Base-by-base conservation (phyloP, 2,113 vertebrate species). In the Taurulus bubalis region DNA sequence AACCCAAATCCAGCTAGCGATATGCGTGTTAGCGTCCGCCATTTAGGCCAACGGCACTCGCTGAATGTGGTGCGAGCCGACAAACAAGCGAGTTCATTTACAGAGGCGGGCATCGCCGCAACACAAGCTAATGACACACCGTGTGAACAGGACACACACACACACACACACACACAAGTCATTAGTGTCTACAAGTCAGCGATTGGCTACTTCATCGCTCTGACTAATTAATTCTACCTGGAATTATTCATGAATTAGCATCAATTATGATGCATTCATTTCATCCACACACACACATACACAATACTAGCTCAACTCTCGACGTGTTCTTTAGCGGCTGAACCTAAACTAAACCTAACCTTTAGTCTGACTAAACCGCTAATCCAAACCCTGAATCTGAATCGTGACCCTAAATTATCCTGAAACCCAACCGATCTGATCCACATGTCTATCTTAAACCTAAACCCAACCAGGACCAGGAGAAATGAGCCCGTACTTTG, bases 211-310 rank as follows among this genome's bases (percentile, higher is more conserved):
- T 60, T 49, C 55, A 49, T 59, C 3, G 4, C 60, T 70, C 58
- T 28, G 56, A 70, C 64, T 87, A 85, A 89, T 86, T 87, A 30
- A 90, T 87, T 89, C 71, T 77, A 88, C 82, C 88, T 82, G 66
- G 67, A 80, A 84, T 83, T 64, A 76, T 64, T 69, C 55, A 66
- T 55, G 20, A 84, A 79, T 84, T 83, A 77, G 56, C 75, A 67
- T 72, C 71, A 55, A 62, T 85, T 83, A 81, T 59, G 60, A 79
- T 49, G 42, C 71, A 71, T 87, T 75, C 3, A 74, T 70, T 74
- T 64, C 49, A 15, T 34, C 11, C 51, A 2, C 51, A 20, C 51
- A 55, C 51, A 36, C 20, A 5, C 22, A 58, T 10, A 56, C 55
- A 30, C 22, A 34, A 75, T 72, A 58, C 49, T 1, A 20, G 11